phyloP scores from a whole-genome alignment of 2,797 vertebrate species.

The Manis pentadactyla region DNA sequence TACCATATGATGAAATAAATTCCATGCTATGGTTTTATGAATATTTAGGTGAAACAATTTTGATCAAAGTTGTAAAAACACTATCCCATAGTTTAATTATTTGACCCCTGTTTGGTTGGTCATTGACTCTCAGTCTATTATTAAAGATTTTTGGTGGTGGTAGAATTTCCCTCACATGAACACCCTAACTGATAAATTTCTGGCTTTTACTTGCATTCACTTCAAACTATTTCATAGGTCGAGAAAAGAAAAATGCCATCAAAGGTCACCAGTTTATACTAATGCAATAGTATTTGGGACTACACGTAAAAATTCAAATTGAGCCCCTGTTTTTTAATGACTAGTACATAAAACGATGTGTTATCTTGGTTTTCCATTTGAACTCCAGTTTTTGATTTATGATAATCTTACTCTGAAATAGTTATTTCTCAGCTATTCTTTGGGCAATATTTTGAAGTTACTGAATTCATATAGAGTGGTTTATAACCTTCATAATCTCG shows the following conservation, averaged over 20 bases:
- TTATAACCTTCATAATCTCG: conserved; percentile 73
- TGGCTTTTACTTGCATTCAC: background rate
- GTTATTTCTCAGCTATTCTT: conserved; percentile 64
- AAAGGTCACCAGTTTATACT: background rate
- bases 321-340: background rate
- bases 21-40: background rate
- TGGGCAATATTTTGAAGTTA: conserved; percentile 58
- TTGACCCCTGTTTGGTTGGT: background rate
- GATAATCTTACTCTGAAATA: conserved; percentile 61
- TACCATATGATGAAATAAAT: background rate
- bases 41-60: background rate
- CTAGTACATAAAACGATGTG: background rate
- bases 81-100: background rate
- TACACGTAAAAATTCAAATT: conserved; percentile 56
- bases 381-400: conserved; percentile 68
- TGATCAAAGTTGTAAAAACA: background rate
- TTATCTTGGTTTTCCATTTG: conserved; percentile 51
- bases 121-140: background rate
- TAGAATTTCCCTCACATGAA: background rate
- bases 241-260: conserved; percentile 49
- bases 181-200: background rate
- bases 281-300: background rate
- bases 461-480: conserved; percentile 59
- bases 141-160: background rate
- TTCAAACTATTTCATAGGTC: background rate